Evolutionary conservation across 2,113 vertebrate species (phyloP), one percentile per base, ranked within the genome.

Genomic region (Turnix velox): DNA sequence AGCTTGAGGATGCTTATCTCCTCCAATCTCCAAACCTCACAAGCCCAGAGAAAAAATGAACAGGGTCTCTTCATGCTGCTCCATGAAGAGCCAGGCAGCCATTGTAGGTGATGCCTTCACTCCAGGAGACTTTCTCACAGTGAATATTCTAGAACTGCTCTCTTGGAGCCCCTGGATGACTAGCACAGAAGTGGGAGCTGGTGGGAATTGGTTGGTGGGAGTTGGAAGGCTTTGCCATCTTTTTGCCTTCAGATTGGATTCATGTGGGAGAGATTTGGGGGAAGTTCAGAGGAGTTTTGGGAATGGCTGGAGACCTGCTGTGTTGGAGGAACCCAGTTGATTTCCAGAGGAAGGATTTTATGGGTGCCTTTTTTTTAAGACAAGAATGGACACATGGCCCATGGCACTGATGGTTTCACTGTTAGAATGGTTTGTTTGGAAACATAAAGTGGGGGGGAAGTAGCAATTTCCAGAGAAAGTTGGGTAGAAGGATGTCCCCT

Each of bases 1-100:
- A 94, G 90, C 92, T 93, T 83, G 87, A 96, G 96, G 92, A 93
- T 93, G 88, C 96, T 94, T 96, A 95, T 96, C 96, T 94, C 75
- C 73, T 80, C 76, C 73, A 11, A 96, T 94, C 82, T 92, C 93
- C 93, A 93, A 94, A 91, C 84, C 87, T 93, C 2, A 7, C 78
- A 91, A 90, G 92, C 90, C 92, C 83, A 12, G 82, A 92, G 93
- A 95, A 95, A 93, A 96, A 93, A 78, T 79, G 68, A 94, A 80
- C 46, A 58, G 75, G 74, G 71, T 73, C 52, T 23, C 82, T 86
- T 52, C 22, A 2, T 1, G 5, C 62, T 82, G 71, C 82, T 83
- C 62, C 65, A 45, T 5, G 6, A 55, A 52, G 59, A 80, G n/a
- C 30, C 43, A 39, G 78, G 35, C 67, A 91, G 58, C 74, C 33